phyloP scores from a whole-genome alignment of 2,113 vertebrate genomes.

The Sceloporus tristichus region DNA sequence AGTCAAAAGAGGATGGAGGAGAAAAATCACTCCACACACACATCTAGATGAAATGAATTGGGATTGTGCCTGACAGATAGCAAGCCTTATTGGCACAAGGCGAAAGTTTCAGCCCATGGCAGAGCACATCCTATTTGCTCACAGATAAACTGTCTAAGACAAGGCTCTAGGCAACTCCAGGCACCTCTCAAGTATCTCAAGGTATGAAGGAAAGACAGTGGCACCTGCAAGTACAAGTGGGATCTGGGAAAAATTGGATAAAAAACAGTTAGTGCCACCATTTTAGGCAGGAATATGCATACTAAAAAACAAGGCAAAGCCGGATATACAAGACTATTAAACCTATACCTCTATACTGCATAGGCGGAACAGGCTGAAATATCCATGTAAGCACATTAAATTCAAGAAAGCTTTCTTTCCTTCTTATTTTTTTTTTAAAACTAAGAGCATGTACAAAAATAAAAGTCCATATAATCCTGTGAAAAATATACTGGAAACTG shows the following conservation, averaged over 20 bases:
- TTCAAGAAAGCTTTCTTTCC: conserved; percentile 47
- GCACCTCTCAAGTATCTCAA: background rate
- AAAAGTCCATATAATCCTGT: conserved; percentile 76
- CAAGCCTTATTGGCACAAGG: conserved; percentile 23
- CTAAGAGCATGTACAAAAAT: conserved; percentile 76
- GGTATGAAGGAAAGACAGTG: conserved; percentile 26
- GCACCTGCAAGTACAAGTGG: conserved; percentile 61
- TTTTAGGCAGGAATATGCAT: conserved; percentile 30
- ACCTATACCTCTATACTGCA: conserved; percentile 51
- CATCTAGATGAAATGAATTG: background rate
- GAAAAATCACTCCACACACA: background rate
- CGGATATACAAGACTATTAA: conserved; percentile 41
- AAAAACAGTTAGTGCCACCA: conserved; percentile 32
- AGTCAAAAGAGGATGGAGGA: background rate
- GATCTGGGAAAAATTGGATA: conserved; percentile 40
- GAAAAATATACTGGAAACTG: conserved; percentile 78
- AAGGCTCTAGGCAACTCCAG: background rate
- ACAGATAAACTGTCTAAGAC: background rate
- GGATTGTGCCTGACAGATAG: background rate
- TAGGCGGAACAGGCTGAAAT: conserved; percentile 46
- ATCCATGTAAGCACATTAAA: conserved; percentile 66
- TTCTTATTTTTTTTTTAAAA: conserved; percentile 62
- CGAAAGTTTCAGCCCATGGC: conserved; percentile 17
- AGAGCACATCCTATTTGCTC: conserved; percentile 4
- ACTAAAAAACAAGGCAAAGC: conserved; percentile 1